Conservation (phyloP, 2,888 invertebrate species). For the Cataglyphis altisquamis region DNA sequence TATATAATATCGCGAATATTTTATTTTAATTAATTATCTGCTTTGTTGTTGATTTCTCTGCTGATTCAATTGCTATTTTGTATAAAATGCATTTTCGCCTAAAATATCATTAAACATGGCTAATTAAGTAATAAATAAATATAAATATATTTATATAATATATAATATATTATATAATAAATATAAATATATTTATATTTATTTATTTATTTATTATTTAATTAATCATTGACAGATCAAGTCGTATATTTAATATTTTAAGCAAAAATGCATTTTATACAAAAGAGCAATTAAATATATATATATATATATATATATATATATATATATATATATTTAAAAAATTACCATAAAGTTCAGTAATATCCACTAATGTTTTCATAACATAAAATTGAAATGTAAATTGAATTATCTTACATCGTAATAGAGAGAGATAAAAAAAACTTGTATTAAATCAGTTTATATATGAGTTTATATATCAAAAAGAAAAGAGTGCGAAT, state of each 20-base stretch:
- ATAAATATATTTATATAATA: not conserved
- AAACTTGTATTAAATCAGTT: slow-evolving; percentile 17
- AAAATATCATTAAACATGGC: not conserved
- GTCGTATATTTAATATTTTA: not conserved
- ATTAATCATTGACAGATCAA: not conserved
- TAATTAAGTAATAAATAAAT: not conserved
- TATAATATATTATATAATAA: too few relatives aligned
- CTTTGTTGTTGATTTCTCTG: not conserved
- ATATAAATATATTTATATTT: not conserved
- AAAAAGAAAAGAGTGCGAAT: slow-evolving; percentile 21
- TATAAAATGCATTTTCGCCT: not conserved
- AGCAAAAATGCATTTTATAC: not conserved
- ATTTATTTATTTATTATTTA: not conserved
- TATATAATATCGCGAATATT: not conserved
- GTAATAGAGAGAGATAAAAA: not conserved
- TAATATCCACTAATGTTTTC: not conserved
- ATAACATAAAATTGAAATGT: not conserved
- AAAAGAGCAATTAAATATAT: not conserved
- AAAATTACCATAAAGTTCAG: not conserved
- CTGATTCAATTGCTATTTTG: not conserved
- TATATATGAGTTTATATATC: not conserved
- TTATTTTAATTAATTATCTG: not conserved
- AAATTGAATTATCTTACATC: slow-evolving; percentile 4
- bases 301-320: not conserved
- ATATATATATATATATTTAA: not conserved